A percentile compares a stretch with the other conserved stretches of the same genome.
phyloP scores from a whole-genome alignment of 2,113 vertebrate species.

The Hypanus sabinus region DNA sequence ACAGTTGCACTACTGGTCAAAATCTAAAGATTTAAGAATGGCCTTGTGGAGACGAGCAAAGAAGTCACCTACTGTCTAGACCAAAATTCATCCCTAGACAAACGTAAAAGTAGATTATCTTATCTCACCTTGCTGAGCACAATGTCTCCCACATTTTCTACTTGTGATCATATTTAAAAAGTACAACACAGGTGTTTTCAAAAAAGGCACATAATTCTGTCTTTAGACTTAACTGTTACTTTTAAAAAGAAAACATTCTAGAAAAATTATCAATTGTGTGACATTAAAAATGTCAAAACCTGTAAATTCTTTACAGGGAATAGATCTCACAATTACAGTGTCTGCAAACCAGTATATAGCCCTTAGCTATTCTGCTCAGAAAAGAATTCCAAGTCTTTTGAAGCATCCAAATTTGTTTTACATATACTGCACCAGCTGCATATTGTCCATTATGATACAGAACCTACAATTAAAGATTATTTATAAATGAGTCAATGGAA shows the following conservation, averaged over 20 bases:
- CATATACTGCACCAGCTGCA: not conserved
- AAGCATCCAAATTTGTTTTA: not conserved
- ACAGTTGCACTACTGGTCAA: too few relatives aligned
- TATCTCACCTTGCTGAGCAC: too few relatives aligned
- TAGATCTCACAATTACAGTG: not conserved
- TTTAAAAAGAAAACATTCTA: not conserved
- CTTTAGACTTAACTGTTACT: not conserved
- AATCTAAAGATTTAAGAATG: too few relatives aligned
- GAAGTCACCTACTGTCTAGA: too few relatives aligned
- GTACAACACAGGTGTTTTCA: not conserved
- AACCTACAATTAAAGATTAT: conserved; percentile 11
- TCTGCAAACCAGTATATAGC: not conserved
- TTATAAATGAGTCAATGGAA: not conserved
- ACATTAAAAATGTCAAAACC: not conserved
- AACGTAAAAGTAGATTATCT: too few relatives aligned
- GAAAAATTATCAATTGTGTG: not conserved
- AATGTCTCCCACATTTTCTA: too few relatives aligned
- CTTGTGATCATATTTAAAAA: too few relatives aligned
- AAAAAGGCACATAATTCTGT: not conserved
- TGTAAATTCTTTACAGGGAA: not conserved
- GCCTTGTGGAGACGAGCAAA: too few relatives aligned
- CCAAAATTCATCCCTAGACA: too few relatives aligned
- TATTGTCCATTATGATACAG: not conserved
- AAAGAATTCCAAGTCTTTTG: not conserved
- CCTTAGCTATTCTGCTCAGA: not conserved